Base-by-base conservation (phyloP, 2,113 vertebrate species). In the Proterorhinus semilunaris region DNA sequence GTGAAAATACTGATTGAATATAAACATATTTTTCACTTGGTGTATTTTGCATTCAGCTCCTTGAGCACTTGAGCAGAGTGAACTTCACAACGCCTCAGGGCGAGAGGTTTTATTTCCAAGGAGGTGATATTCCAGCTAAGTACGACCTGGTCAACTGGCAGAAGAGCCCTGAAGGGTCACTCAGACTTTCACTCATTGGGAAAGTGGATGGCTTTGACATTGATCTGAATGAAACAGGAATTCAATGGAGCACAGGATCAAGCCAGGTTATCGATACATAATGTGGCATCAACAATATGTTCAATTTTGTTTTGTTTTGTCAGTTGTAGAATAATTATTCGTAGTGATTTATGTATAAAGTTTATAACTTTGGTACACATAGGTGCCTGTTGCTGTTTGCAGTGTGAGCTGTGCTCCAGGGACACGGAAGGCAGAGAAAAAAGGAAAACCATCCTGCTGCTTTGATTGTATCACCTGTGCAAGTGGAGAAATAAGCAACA, bases 391-490 rank as follows among this genome's bases (percentile, higher is more conserved):
- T 3, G 93, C 93, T 49, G 79, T 91, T 16, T 94, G 93, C 79
- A 90, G 85, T 68, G 71, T 85, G 15, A 86, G 75, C 53, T 94
- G 93, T 16, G 84, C 81, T 7, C 87, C 85, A 8, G 92, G 93
- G 0, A 91, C 90, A 66, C 74, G 92, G 5, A 86, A 86, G 79
- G 90, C 90, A 7, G 80, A 44, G 47, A 88, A 83, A 75, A 92
- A 91, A 75, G 91, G 92, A 8, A 85, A 93, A 58, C 90, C 91
- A 9, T 53, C 89, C 48, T 94, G 93, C 84, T 93, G 93, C 75
- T 93, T 93, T 78, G 92, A 93, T 82, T 94, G 93, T 69, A 84
- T 93, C 62, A 74, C 75, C 1, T 94, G 92, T 83, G 81, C 90
- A 68, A 90, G 91, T 6, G 92, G 93, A 0, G 89, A 93, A 76